Percentiles rank a stretch among this genome's conserved stretches.
These are phyloP conservation scores for Naso thynnoides DNA, from an alignment of 2,797 vertebrate species.

Conservation along the genomic window DNA sequence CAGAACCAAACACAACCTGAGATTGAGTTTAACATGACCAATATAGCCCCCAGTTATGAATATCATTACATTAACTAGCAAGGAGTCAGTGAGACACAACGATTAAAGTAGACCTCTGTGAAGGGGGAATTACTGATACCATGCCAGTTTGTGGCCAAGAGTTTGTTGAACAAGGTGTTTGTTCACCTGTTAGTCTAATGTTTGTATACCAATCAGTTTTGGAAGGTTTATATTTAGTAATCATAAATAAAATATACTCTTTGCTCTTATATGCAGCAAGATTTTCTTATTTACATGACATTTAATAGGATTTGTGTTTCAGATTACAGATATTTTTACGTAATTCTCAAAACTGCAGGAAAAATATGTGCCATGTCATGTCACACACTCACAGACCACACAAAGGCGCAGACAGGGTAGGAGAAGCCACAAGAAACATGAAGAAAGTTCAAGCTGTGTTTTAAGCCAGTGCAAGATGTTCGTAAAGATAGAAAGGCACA, in stretches of 20 bases:
- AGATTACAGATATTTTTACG: slow-evolving; percentile 29
- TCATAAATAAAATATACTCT: slow-evolving; percentile 31
- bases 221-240: slow-evolving; percentile 1
- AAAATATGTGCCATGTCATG: slow-evolving; percentile 63
- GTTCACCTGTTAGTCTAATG: not conserved
- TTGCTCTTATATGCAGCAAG: not conserved
- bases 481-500: slow-evolving; percentile 17
- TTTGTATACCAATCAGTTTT: not conserved
- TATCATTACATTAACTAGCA: slow-evolving; percentile 34
- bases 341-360: slow-evolving; percentile 35
- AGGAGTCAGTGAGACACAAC: slow-evolving; percentile 48
- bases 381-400: slow-evolving; percentile 20
- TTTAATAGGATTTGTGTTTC: slow-evolving; percentile 34
- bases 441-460: slow-evolving; percentile 62
- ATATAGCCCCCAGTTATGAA: slow-evolving; percentile 28
- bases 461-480: slow-evolving; percentile 51
- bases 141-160: slow-evolving; percentile 29
- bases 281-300: slow-evolving; percentile 33
- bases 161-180: slow-evolving; percentile 19
- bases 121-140: slow-evolving; percentile 44
- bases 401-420: slow-evolving; percentile 25
- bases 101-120: slow-evolving; percentile 38
- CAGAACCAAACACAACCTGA: not conserved
- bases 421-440: slow-evolving; percentile 40
- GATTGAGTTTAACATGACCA: slow-evolving; percentile 31